phyloP scores from a whole-genome alignment of 2,797 vertebrate species.

The Acropternis orthonyx region DNA sequence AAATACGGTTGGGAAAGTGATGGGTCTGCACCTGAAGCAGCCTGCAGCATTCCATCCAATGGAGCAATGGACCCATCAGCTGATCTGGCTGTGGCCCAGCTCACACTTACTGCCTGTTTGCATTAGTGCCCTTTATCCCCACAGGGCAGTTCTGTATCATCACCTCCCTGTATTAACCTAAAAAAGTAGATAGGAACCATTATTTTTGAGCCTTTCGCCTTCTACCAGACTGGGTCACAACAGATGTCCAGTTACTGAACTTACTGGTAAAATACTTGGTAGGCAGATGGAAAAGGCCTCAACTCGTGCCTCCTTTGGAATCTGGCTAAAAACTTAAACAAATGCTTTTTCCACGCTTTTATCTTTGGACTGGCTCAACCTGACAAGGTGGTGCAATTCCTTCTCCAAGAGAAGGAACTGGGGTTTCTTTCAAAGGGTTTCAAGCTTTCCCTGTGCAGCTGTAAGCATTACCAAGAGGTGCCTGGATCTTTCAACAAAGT shows the following conservation, averaged over 20 bases:
- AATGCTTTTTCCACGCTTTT: neutral
- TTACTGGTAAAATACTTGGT: neutral
- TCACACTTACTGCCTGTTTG: neutral
- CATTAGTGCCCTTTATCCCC: neutral
- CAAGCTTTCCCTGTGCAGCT: neutral
- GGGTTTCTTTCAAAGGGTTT: neutral
- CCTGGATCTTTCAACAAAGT: neutral
- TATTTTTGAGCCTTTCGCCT: neutral
- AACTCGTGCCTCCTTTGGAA: neutral
- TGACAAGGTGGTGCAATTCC: neutral
- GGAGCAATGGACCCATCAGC: neutral
- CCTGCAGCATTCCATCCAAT: neutral
- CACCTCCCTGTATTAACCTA: neutral
- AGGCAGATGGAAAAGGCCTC: neutral
- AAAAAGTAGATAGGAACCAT: neutral
- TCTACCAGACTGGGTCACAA: neutral
- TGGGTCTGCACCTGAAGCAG: fast-evolving
- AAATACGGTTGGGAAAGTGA: neutral
- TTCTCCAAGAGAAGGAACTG: neutral
- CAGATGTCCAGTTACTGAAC: neutral
- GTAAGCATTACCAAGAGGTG: neutral
- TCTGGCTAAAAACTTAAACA: neutral
- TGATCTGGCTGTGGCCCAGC: neutral
- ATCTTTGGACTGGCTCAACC: neutral
- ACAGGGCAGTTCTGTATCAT: neutral